These are phyloP conservation scores for Athetis lepigone DNA, from an alignment of 2,888 invertebrate species.

Conservation along the genomic window DNA sequence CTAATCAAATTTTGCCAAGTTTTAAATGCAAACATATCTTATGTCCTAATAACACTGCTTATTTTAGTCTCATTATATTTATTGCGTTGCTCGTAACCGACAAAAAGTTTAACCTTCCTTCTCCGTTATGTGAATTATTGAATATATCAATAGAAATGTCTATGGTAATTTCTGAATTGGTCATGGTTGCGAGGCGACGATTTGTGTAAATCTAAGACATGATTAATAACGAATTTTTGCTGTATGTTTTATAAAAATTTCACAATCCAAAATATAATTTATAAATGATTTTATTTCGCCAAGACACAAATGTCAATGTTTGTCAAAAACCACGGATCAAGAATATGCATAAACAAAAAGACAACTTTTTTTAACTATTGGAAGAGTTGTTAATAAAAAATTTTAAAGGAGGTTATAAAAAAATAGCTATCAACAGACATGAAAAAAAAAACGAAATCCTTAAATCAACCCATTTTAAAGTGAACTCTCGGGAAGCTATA, in stretches of 20 bases:
- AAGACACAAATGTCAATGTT: slow-evolving; percentile 20
- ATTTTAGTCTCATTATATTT: not conserved
- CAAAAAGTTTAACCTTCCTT: slow-evolving; percentile 46
- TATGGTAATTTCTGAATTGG: slow-evolving; percentile 62
- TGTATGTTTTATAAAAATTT: slow-evolving; percentile 20
- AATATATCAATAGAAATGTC: slow-evolving; percentile 68
- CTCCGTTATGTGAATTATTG: slow-evolving; percentile 47
- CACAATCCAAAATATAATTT: slow-evolving; percentile 5
- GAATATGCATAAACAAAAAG: not conserved
- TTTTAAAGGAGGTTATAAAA: not conserved
- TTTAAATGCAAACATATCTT: not conserved
- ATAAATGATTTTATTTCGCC: slow-evolving; percentile 13
- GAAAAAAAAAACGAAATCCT: no score
- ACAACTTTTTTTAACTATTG: not conserved
- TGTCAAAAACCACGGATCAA: slow-evolving; percentile 2
- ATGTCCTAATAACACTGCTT: not conserved
- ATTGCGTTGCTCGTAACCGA: slow-evolving; percentile 27
- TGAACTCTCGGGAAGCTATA: no score
- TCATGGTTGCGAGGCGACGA: slow-evolving; percentile 57
- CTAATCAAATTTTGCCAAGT: not conserved
- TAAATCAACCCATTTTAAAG: no score
- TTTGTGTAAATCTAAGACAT: slow-evolving; percentile 37
- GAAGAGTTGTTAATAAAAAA: slow-evolving; percentile 5
- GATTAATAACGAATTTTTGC: slow-evolving; percentile 14
- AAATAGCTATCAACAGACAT: not conserved